A percentile compares a stretch with the other conserved stretches of the same genome.
These are phyloP conservation scores for Brachyistius frenatus DNA, from an alignment of 2,113 vertebrate species.

Conservation along the genomic window DNA sequence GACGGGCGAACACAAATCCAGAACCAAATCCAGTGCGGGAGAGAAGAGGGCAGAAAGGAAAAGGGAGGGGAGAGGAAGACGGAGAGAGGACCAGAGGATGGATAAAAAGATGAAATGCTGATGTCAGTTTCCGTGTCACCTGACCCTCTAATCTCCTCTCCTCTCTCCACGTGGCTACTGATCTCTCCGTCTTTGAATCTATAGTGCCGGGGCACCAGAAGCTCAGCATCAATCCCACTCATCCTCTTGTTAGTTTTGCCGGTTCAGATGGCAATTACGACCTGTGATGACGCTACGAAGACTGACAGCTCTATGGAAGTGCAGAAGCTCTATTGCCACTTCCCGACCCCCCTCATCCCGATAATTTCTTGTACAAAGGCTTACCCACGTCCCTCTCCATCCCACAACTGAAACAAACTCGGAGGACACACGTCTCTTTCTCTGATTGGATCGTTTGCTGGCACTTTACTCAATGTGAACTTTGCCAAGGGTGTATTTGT, in stretches of 20 bases:
- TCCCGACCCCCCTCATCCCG: constrained; percentile 39
- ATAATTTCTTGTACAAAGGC: constrained; percentile 60
- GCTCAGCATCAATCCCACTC: constrained; percentile 61
- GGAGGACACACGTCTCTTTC: constrained; percentile 66
- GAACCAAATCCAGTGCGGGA: constrained; percentile 79
- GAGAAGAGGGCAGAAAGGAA: constrained; percentile 56
- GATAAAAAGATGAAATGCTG: constrained; percentile 62
- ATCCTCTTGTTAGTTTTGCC: constrained; percentile 70
- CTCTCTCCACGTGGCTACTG: constrained; percentile 56
- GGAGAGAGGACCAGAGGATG: constrained; percentile 58
- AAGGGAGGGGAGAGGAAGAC: constrained; percentile 51
- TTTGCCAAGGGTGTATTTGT: constrained; percentile 80
- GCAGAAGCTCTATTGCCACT: constrained; percentile 48
- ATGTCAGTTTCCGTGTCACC: constrained; percentile 59
- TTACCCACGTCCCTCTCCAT: constrained; percentile 31
- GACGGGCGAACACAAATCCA: constrained; percentile 77
- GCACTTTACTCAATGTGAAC: constrained; percentile 83
- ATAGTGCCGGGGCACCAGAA: constrained; percentile 51
- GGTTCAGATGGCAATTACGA: constrained; percentile 48
- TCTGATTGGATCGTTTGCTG: constrained; percentile 78
- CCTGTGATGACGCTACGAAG: constrained; percentile 58
- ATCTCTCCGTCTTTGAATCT: constrained; percentile 66
- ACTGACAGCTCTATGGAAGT: constrained; percentile 63
- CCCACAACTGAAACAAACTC: constrained; percentile 51
- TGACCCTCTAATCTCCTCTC: constrained; percentile 74